Conservation (phyloP, 2,797 vertebrate species). For the Tokudaia muenninki region DNA sequence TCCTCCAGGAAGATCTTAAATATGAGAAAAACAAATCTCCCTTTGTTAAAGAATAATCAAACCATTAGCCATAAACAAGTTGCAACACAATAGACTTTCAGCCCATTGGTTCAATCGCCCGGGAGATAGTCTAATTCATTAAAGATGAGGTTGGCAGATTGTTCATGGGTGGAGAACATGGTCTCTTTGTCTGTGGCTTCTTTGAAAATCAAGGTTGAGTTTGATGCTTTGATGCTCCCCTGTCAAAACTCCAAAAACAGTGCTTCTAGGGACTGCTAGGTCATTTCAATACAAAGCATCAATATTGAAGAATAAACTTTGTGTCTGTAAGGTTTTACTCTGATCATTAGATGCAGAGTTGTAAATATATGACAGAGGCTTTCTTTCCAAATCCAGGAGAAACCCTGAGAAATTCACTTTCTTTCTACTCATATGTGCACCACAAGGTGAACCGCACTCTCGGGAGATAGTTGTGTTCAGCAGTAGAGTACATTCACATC, state of each 20-base stretch:
- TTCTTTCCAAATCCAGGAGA: background rate
- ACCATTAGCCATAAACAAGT: background rate
- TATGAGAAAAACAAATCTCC: background rate
- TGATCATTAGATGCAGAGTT: background rate
- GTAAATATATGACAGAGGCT: background rate
- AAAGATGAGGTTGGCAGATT: background rate
- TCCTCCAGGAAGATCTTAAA: background rate
- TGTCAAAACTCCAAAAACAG: conserved; percentile 6
- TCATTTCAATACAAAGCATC: background rate
- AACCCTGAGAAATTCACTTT: background rate
- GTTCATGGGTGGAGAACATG: background rate
- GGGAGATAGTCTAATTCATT: background rate
- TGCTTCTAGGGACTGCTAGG: background rate
- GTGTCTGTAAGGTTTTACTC: background rate
- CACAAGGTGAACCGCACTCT: background rate
- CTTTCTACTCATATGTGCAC: background rate
- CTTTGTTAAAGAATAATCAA: background rate
- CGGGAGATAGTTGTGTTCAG: background rate
- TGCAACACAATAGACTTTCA: background rate
- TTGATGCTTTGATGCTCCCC: background rate
- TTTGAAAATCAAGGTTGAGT: background rate
- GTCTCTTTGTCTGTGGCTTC: background rate
- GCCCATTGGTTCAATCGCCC: background rate
- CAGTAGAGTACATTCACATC: conserved; percentile 3
- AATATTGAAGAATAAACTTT: conserved; percentile 21